Conservation (phyloP, 2,113 vertebrate species). For the Phyllopteryx taeniolatus region DNA sequence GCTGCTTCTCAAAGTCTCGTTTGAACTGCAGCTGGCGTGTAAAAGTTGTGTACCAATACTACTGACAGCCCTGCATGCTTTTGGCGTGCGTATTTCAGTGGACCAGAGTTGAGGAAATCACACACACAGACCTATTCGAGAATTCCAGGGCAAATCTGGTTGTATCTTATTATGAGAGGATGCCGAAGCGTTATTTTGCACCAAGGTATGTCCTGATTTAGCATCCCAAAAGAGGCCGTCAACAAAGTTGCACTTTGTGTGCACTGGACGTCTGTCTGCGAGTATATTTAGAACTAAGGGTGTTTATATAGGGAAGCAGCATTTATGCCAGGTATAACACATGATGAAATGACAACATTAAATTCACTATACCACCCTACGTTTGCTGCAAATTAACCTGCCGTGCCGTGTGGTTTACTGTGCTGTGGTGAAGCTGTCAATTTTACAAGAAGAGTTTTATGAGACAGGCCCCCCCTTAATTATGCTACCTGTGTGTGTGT, state of each 20-base stretch:
- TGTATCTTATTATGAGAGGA: constrained; percentile 22
- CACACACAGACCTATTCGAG: constrained; percentile 3
- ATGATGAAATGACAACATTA: constrained; percentile 32
- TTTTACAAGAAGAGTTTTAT: constrained; percentile 21
- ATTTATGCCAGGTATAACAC: constrained; percentile 36
- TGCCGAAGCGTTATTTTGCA: constrained; percentile 33
- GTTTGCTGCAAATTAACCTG: constrained; percentile 7
- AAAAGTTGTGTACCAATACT: constrained; percentile 20
- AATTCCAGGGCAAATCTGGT: constrained; percentile 25
- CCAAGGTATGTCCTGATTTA: constrained; percentile 33
- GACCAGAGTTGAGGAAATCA: constrained; percentile 2
- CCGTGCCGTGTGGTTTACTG: constrained; percentile 11
- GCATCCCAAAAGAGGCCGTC: constrained; percentile 15
- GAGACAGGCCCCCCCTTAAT: constrained; percentile 13
- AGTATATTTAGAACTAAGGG: constrained; percentile 5
- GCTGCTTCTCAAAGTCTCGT: not conserved
- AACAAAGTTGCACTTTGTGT: constrained; percentile 27
- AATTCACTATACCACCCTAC: constrained; percentile 10
- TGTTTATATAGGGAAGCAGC: constrained; percentile 9
- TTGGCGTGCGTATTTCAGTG: constrained; percentile 10
- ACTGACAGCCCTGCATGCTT: constrained; percentile 10
- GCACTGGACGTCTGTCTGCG: constrained; percentile 47
- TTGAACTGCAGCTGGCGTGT: constrained; percentile 4
- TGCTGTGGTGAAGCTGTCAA: constrained; percentile 21
- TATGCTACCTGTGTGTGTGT: constrained; percentile 9